These are phyloP conservation scores for Synergus itoensis DNA, from an alignment of 2,888 invertebrate species.

Conservation along the genomic window DNA sequence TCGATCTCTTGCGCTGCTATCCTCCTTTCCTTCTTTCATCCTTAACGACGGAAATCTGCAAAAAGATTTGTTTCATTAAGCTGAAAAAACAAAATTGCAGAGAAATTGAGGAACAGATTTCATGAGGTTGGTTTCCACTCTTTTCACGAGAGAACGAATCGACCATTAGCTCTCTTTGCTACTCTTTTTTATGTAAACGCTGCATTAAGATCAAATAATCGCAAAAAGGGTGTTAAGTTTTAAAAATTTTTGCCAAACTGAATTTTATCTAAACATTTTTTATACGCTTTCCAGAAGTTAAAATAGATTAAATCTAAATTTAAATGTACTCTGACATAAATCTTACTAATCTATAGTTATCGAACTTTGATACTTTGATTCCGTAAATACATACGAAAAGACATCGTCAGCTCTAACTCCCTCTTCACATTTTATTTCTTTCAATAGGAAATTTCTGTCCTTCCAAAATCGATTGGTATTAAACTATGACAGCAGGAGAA, in stretches of 20 bases:
- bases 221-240: too few relatives aligned
- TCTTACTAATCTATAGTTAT: too few relatives aligned
- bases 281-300: too few relatives aligned
- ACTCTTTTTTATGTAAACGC: not conserved
- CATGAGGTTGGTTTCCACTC: slow-evolving; percentile 43
- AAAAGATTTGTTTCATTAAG: slow-evolving; percentile 41
- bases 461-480: slow-evolving; percentile 22
- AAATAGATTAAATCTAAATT: too few relatives aligned
- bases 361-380: too few relatives aligned
- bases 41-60: slow-evolving; percentile 43
- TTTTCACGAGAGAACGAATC: slow-evolving; percentile 41
- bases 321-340: too few relatives aligned
- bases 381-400: too few relatives aligned
- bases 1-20: slow-evolving; percentile 34
- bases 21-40: slow-evolving; percentile 44
- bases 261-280: too few relatives aligned
- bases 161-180: slow-evolving; percentile 25
- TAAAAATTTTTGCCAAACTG: too few relatives aligned
- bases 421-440: slow-evolving; percentile 6
- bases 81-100: slow-evolving; percentile 37
- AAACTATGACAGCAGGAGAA: slow-evolving; percentile 26
- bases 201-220: too few relatives aligned
- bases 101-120: slow-evolving; percentile 43
- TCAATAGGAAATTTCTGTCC: slow-evolving; percentile 17
- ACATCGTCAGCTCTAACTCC: not conserved